Evolutionary conservation across 2,113 vertebrate genomes (phyloP).

Genomic region (Stegastes partitus): DNA sequence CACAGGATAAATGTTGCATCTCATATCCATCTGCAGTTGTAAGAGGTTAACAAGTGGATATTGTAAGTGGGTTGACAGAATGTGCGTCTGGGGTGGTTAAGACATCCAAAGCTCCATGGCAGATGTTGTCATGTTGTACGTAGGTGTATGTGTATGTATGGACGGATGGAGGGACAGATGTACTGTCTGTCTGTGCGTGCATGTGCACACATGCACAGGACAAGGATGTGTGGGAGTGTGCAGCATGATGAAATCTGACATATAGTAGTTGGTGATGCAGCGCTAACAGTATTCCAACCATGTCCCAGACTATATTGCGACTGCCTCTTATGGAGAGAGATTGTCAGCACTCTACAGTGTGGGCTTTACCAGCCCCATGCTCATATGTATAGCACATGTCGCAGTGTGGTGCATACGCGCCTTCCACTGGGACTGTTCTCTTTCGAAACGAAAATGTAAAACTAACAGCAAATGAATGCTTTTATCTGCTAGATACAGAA

Average conservation of each 20-base stretch:
- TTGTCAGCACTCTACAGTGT: slow-evolving; percentile 11
- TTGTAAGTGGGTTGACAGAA: slow-evolving; percentile 2
- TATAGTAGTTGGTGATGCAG: slow-evolving; percentile 29
- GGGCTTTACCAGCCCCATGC: slow-evolving; percentile 21
- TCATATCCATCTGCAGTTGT: background rate
- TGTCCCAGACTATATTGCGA: slow-evolving; percentile 33
- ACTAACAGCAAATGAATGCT: slow-evolving; percentile 3
- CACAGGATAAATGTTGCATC: background rate
- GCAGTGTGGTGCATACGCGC: slow-evolving; percentile 4
- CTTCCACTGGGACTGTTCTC: slow-evolving; percentile 30
- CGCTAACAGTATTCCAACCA: slow-evolving; percentile 27
- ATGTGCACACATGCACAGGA: slow-evolving; percentile 23
- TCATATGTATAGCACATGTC: slow-evolving; percentile 53
- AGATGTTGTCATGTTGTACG: slow-evolving; percentile 28
- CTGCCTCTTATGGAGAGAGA: slow-evolving; percentile 30
- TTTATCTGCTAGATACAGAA: background rate
- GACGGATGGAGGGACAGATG: too few species aligned
- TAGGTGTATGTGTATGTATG: slow-evolving; percentile 12
- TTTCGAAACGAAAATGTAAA: slow-evolving; percentile 18
- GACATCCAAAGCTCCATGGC: slow-evolving; percentile 1
- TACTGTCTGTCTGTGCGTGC: slow-evolving; percentile 19
- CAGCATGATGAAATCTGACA: slow-evolving; percentile 26
- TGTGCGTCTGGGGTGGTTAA: slow-evolving; percentile 21
- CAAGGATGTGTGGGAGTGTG: slow-evolving; percentile 21
- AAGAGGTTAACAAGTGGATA: slow-evolving; percentile 13